Base-by-base conservation (phyloP, 2,797 vertebrate species). In the Calcarius lapponicus region DNA sequence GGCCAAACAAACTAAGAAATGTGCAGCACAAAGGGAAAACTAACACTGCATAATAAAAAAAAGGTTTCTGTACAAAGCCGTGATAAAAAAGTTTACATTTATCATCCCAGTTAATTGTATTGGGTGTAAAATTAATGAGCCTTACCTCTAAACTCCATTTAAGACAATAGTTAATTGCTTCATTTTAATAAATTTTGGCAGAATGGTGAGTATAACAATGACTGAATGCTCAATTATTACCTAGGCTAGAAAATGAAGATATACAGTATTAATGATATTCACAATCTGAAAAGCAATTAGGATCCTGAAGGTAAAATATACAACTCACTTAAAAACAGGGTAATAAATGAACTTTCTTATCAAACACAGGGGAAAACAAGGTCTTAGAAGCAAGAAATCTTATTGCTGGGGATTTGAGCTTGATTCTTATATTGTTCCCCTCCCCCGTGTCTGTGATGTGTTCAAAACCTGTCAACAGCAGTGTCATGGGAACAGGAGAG, bases 151-250 rank as follows among this genome's bases (percentile, higher is more conserved):
- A 97, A 97, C 96, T 96, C 97, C 92, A 96, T 97, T 98, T 97
- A 97, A 97, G 96, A 98, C 97, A 97, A 97, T 84, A 97, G 96
- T 95, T 98, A 98, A 98, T 97, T 96, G 97, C 95, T 97, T 97
- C 87, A 95, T 97, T 97, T 97, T 97, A 98, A 98, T 98, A 98
- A 97, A 97, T 95, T 95, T 97, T 97, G 96, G 92, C 97, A 97
- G 97, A 96, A 95, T 86, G 67, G 93, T 25, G 84, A 94, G 72
- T 94, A 60, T 96, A 97, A 96, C 96, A 95, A 95, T 97, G 98
- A 97, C 96, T 94, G 92, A 98, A 96, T 12, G 56, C 96, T 97
- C 90, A 75, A 95, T 98, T 97, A 97, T 94, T 88, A 96, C 94
- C 69, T 90, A 83, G 72, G 70, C 86, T 93, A 80, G 95, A 95